These are phyloP conservation scores for Stigmatopora nigra DNA, from an alignment of 2,113 vertebrate species.

Conservation along the genomic window DNA sequence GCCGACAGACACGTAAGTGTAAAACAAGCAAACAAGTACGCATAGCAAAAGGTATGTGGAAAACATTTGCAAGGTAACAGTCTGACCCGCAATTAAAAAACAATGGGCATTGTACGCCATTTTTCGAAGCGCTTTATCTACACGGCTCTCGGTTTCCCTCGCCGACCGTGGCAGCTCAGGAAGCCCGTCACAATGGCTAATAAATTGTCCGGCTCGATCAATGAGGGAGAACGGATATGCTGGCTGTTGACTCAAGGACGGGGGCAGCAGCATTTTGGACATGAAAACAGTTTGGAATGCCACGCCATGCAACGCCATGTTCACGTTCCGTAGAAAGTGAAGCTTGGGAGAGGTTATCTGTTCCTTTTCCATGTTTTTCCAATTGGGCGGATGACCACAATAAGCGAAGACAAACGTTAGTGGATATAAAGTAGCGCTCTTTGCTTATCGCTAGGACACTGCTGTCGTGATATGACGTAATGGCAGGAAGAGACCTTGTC, in stretches of 20 bases:
- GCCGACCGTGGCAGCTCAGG: conserved; percentile 59
- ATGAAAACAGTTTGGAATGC: conserved; percentile 18
- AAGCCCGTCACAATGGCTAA: conserved; percentile 74
- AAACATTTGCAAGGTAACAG: conserved; percentile 57
- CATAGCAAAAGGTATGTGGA: conserved; percentile 49
- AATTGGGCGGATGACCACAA: conserved; percentile 20
- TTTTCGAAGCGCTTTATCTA: conserved; percentile 62
- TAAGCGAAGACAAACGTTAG: conserved; percentile 33
- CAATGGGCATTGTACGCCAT: conserved; percentile 70
- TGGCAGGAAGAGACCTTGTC: conserved; percentile 24
- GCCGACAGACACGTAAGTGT: conserved; percentile 21
- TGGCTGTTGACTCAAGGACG: conserved; percentile 49
- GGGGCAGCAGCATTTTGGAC: conserved; percentile 28
- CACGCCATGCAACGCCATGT: conserved; percentile 10
- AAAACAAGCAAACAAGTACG: conserved; percentile 39
- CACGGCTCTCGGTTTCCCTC: conserved; percentile 64
- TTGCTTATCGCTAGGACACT: conserved; percentile 61
- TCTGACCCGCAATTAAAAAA: conserved; percentile 68
- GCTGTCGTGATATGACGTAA: conserved; percentile 61
- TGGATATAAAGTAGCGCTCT: conserved; percentile 42
- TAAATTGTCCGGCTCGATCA: conserved; percentile 65
- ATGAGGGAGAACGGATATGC: conserved; percentile 42
- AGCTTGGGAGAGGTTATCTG: conserved; percentile 10
- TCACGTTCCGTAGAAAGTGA: conserved; percentile 4
- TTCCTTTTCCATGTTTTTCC: conserved; percentile 15